A percentile compares a stretch with the other conserved stretches of the same genome.
These are phyloP conservation scores for Pelosia muscerda DNA, from an alignment of 2,888 invertebrate species.

Conservation along the genomic window DNA sequence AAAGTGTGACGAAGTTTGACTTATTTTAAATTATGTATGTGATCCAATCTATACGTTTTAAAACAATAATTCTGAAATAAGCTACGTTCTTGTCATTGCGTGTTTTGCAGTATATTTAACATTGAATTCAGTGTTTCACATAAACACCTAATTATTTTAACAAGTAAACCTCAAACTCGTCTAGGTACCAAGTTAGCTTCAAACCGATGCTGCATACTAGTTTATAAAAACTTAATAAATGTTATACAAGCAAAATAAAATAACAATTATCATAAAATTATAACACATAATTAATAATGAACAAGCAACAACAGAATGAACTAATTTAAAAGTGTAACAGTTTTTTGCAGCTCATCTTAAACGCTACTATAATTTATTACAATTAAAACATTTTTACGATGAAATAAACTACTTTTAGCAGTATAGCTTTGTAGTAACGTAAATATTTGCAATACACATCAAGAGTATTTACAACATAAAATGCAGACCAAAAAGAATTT, in stretches of 20 bases:
- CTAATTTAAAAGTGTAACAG: constrained; percentile 8
- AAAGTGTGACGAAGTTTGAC: background rate
- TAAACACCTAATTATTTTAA: background rate
- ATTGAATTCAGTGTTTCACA: too few relatives aligned
- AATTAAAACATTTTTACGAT: background rate
- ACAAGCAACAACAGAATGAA: background rate
- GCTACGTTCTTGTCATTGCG: too few relatives aligned
- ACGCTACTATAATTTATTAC: background rate
- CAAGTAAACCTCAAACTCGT: too few relatives aligned
- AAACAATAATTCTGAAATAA: background rate
- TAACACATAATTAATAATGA: background rate
- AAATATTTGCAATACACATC: too few relatives aligned
- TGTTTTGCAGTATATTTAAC: too few relatives aligned
- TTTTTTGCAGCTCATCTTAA: background rate
- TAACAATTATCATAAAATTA: background rate
- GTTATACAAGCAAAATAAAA: background rate
- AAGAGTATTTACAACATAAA: too few relatives aligned
- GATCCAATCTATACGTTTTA: too few relatives aligned
- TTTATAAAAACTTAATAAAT: background rate
- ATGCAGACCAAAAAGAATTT: too few relatives aligned
- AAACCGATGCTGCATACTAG: background rate
- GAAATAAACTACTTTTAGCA: background rate
- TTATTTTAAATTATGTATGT: too few relatives aligned
- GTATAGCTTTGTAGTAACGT: background rate
- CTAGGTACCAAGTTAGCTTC: too few relatives aligned